Evolutionary conservation across 2,888 invertebrate species (phyloP).

Genomic region (Taenaris catops): DNA sequence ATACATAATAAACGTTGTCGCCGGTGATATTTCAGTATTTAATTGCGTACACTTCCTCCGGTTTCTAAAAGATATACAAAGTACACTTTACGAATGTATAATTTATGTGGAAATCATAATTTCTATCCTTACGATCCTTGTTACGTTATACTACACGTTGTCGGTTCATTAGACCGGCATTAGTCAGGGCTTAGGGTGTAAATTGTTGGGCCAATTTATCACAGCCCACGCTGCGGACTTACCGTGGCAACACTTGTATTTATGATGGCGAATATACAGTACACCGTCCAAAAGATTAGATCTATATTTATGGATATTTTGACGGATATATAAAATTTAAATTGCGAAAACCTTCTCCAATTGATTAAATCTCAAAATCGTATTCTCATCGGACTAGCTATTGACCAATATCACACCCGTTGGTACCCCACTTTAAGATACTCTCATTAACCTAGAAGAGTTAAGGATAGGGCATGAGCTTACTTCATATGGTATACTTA

Average conservation of each 20-base stretch:
- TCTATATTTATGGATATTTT: conserved; percentile 6
- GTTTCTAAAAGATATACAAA: conserved; percentile 4
- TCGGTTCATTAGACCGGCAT: conserved; percentile 64
- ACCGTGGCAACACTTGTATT: conserved; percentile 23
- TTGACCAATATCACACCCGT: no score
- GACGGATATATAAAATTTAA: conserved; percentile 1
- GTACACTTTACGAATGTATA: not conserved
- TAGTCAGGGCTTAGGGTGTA: conserved; percentile 53
- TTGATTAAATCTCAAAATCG: no score
- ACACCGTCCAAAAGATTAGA: conserved; percentile 8
- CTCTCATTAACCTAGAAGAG: no score
- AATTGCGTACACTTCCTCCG: conserved; percentile 20
- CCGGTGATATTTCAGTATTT: conserved; percentile 21
- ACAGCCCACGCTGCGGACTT: conserved; percentile 46
- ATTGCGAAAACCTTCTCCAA: no score
- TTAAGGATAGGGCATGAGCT: no score
- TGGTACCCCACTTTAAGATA: no score
- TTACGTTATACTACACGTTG: conserved; percentile 35
- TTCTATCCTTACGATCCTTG: conserved; percentile 5
- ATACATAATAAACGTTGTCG: conserved; percentile 18
- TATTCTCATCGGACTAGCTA: no score
- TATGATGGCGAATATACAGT: conserved; percentile 12
- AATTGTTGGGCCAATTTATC: conserved; percentile 56
- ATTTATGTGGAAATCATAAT: conserved; percentile 7
- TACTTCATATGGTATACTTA: no score